Evolutionary conservation across 2,888 invertebrate genomes (phyloP), one percentile per base, ranked within the genome.

Genomic region (Yponomeuta malinellus): DNA sequence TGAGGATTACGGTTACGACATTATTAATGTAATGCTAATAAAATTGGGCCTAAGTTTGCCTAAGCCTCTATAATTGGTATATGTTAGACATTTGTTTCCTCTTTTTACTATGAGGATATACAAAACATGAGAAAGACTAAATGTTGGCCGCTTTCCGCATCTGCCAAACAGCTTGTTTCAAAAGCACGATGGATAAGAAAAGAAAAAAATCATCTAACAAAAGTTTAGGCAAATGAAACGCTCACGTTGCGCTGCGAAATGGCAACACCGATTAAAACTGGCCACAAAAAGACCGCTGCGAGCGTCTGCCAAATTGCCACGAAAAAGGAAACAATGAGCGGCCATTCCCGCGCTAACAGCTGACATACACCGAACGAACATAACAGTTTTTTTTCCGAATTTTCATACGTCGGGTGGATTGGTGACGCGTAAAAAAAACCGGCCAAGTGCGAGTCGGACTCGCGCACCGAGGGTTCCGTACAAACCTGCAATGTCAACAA

Each of bases 251-350:
- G 73, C 73, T 75, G 78, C 79, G 80, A 87, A 88, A 88, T 85
- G 85, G 86, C 88, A 87, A 85, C 87, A 87, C 82, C 87, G 86
- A 88, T 90, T 89, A 87, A 90, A 87, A 86, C 85, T 83, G 86
- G 79, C 86, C 82, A 75, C 85, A 88, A 89, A 89, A 90, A 87
- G 81, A 83, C 79, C 81, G 81, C 76, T 78, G 77, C 76, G 83
- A 86, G 72, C 69, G 70, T 80, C 79, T 79, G 76, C 77, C 78
- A 86, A 87, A 89, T 87, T 88, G 88, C 85, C 82, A 77, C 78
- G 81, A 84, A 88, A 90, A 88, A 71, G 68, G 69, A 71, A 67
- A 70, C 23, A 85, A 86, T 82, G 78, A 82, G 69, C 72, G 73
- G 64, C 76, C 76, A 77, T 81, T 81, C 78, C 83, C 81, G 81